Evolutionary conservation across 2,113 vertebrate species (phyloP).

Genomic region (Orcinus orca): DNA sequence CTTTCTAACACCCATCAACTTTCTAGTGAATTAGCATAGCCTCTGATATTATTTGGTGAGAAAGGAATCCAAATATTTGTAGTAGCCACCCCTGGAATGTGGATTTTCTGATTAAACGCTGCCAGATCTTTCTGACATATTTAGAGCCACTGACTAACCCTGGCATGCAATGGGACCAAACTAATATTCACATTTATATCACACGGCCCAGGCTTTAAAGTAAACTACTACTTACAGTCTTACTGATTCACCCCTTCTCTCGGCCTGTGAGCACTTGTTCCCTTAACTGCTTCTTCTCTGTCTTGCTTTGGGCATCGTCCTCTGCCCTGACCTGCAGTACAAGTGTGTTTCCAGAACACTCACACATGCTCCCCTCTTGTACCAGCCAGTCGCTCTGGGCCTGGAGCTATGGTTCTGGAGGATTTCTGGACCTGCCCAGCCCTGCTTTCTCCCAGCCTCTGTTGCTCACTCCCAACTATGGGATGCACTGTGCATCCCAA

Average conservation of each 20-base stretch:
- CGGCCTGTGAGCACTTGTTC: neutral
- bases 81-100: neutral
- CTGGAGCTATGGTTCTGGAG: rapidly evolving
- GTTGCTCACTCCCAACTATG: too few species aligned
- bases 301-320: neutral
- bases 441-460: too few species aligned
- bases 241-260: neutral
- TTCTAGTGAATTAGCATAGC: neutral
- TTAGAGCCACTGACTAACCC: neutral
- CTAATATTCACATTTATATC: neutral
- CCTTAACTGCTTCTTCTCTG: neutral
- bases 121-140: neutral
- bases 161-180: neutral
- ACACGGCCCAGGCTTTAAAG: neutral
- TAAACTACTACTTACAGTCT: neutral
- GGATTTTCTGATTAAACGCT: neutral
- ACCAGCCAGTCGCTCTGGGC: neutral
- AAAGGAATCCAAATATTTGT: neutral
- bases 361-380: neutral
- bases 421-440: neutral
- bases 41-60: neutral
- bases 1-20: neutral
- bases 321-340: neutral
- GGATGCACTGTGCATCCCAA: neutral
- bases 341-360: neutral